These are phyloP conservation scores for Nothura maculosa DNA, from an alignment of 2,797 vertebrate genomes.

Conservation along the genomic window DNA sequence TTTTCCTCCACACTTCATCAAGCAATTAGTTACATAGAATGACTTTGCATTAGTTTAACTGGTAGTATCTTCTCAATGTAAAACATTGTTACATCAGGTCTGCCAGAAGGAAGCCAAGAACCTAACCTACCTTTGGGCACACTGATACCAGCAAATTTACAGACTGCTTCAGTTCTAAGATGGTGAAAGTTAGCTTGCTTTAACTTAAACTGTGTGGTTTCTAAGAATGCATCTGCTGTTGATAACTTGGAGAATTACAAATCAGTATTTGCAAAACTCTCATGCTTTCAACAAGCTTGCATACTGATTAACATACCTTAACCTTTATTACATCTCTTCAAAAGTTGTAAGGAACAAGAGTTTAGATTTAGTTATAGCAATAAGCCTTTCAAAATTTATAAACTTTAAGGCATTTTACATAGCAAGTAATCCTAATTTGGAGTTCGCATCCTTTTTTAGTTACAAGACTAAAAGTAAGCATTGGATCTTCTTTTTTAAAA, in stretches of 20 bases:
- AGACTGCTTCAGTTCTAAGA: not conserved
- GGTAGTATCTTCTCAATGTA: not conserved
- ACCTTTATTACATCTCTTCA: not conserved
- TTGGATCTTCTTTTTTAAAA: not conserved
- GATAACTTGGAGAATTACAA: not conserved
- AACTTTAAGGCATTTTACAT: not conserved
- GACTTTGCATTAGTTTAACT: not conserved
- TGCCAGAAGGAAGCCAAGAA: not conserved
- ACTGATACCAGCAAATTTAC: not conserved
- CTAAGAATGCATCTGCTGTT: not conserved
- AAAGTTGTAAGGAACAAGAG: not conserved
- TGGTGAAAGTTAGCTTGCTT: not conserved
- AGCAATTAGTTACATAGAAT: not conserved
- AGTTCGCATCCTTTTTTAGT: not conserved
- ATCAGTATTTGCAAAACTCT: not conserved
- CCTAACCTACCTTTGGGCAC: not conserved
- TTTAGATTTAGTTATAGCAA: not conserved
- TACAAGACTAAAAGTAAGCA: not conserved
- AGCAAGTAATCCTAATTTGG: not conserved
- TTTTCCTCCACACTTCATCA: not conserved
- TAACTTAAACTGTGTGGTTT: not conserved
- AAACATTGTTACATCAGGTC: not conserved
- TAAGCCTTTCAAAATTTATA: not conserved
- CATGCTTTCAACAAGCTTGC: not conserved
- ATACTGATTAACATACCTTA: not conserved